These are phyloP conservation scores for Channallabes apus DNA, from an alignment of 2,797 vertebrate genomes.

Conservation along the genomic window DNA sequence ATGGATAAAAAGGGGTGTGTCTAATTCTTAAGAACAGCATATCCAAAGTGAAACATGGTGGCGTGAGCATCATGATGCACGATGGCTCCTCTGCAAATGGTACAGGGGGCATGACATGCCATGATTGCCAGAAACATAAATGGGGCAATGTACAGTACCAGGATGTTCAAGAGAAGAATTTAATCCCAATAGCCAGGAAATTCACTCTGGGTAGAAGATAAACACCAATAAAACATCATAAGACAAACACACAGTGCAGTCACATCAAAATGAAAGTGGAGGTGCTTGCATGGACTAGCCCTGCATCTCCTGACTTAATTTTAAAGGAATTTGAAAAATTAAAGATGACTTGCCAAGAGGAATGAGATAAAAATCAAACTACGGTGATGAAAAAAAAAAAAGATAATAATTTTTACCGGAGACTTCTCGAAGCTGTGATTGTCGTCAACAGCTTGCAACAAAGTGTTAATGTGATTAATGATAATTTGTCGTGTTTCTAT, in stretches of 20 bases:
- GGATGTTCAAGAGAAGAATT: not conserved
- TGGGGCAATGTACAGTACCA: not conserved
- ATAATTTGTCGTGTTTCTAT: not conserved
- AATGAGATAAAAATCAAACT: not conserved
- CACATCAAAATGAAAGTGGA: not conserved
- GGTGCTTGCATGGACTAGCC: not conserved
- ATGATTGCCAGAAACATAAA: not conserved
- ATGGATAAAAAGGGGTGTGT: not conserved
- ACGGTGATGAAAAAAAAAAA: not conserved
- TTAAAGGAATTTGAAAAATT: not conserved
- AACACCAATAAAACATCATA: not conserved
- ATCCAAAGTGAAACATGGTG: not conserved
- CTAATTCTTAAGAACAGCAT: not conserved
- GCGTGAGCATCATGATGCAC: not conserved
- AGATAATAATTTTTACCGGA: not conserved
- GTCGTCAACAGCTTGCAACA: not conserved
- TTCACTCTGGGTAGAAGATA: not conserved
- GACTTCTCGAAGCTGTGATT: not conserved
- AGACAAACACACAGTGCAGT: too few relatives aligned
- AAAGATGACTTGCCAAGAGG: not conserved
- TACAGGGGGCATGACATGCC: not conserved
- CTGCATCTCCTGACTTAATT: not conserved
- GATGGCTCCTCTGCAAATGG: not conserved
- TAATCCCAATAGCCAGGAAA: not conserved
- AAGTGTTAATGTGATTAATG: not conserved